Percentiles rank a stretch among this genome's conserved stretches.
phyloP scores from a whole-genome alignment of 2,113 vertebrate genomes.

The Acanthisitta chloris region DNA sequence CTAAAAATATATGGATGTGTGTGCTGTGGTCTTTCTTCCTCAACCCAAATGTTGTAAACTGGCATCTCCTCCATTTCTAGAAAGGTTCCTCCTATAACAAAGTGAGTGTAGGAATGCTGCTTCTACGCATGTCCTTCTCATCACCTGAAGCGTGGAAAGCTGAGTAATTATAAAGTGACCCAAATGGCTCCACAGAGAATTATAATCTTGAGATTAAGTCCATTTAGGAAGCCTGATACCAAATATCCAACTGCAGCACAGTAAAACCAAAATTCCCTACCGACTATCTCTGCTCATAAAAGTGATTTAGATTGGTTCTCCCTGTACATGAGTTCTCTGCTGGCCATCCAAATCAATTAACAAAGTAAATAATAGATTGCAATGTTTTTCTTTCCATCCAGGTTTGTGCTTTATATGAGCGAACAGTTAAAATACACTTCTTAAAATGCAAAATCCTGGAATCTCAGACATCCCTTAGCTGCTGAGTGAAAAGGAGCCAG shows the following conservation, averaged over 20 bases:
- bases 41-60: not conserved
- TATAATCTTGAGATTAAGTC: slow-evolving; percentile 49
- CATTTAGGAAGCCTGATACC: slow-evolving; percentile 41
- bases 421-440: not conserved
- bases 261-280: slow-evolving; percentile 44
- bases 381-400: slow-evolving; percentile 30
- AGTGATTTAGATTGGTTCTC: slow-evolving; percentile 51
- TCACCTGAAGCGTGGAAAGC: slow-evolving; percentile 46
- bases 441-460: not conserved
- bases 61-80: not conserved
- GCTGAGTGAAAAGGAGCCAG: not conserved
- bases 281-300: slow-evolving; percentile 40
- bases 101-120: not conserved
- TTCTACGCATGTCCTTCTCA: not conserved
- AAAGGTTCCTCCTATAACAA: not conserved
- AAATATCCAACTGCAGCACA: slow-evolving; percentile 13
- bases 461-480: not conserved
- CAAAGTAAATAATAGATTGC: slow-evolving; percentile 39
- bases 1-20: not conserved
- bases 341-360: slow-evolving; percentile 44
- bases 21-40: not conserved
- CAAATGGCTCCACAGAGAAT: slow-evolving; percentile 33
- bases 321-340: not conserved
- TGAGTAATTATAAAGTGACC: slow-evolving; percentile 6
- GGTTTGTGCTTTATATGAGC: not conserved